Base-by-base conservation (phyloP, 2,888 invertebrate species). In the Chymomyza fuscimana region DNA sequence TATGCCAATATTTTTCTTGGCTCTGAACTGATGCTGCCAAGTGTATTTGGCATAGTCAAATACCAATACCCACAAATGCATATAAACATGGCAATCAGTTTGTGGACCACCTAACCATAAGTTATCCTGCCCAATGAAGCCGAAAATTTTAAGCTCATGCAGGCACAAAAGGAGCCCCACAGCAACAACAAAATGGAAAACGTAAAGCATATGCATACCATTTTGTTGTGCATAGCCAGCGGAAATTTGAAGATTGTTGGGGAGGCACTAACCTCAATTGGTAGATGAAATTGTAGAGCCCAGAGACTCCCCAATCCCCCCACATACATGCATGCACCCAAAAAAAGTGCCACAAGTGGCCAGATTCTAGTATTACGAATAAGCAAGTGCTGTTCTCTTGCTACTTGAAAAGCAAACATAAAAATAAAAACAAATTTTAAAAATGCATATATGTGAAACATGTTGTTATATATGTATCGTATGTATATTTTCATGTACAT, bases 201-300 rank as follows among this genome's bases (percentile, higher is more conserved):
- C 73, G 22, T 12, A 40, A 36, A 56, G 7, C 50, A 50, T 69
- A 69, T n/a, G n/a, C n/a, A n/a, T 61, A n/a, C 19, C 19, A n/a
- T 61, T 67, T 56, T 60, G 68, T 36, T 73, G 67, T 76, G 73
- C 73, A 73, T 69, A 67, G 78, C 73, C 76, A 72, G 60, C 73
- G 78, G 72, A 79, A 73, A 70, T 68, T 76, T 67, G 72, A 70
- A 79, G 77, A 77, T 77, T 79, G 70, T 69, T 65, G 69, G 69
- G 66, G 69, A 67, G 66, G 66, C 65, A 74, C 73, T 77, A 67
- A 77, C 72, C 73, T 61, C 74, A 70, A 80, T 77, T 79, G 77
- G 72, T 69, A 16, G 50, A 50, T n/a, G 36, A 61, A 29, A 61
- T 54, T 76, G 68, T 56, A 63, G 67, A 52, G 75, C 64, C 4